A percentile compares a stretch with the other conserved stretches of the same genome.
These are phyloP conservation scores for Pardalotus punctatus DNA, from an alignment of 2,113 vertebrate species.

Conservation along the genomic window DNA sequence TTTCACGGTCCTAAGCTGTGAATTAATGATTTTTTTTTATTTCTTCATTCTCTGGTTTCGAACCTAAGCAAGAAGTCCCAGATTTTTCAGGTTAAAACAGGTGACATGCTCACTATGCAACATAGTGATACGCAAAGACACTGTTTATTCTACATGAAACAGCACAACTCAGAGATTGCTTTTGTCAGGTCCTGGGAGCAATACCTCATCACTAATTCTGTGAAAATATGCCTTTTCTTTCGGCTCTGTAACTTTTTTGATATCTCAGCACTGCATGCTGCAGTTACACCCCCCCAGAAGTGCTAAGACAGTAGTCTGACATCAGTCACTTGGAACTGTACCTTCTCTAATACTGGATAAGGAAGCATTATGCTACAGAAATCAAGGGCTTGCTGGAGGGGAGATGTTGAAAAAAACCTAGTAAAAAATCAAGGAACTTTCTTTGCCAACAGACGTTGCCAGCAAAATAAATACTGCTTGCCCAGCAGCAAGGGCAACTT, in stretches of 20 bases:
- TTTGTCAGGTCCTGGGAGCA: not conserved
- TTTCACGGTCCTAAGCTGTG: not conserved
- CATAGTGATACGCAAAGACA: not conserved
- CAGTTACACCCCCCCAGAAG: not conserved
- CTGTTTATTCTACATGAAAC: not conserved
- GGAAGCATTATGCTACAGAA: not conserved
- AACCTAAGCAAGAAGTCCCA: not conserved
- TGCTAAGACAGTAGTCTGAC: not conserved
- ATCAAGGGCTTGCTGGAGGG: not conserved
- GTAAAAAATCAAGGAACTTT: not conserved
- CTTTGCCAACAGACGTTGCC: not conserved
- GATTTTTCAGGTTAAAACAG: not conserved
- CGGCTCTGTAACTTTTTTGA: not conserved
- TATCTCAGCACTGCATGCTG: not conserved
- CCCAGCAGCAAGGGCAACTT: slow-evolving; percentile 24
- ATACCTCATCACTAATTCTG: not conserved
- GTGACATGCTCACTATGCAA: not conserved
- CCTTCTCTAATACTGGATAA: not conserved
- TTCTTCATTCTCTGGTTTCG: not conserved
- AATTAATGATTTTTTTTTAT: not conserved
- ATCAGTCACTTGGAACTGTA: not conserved
- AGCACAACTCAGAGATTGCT: not conserved
- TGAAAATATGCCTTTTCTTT: not conserved
- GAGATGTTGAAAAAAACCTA: not conserved
- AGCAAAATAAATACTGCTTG: not conserved